A percentile compares a stretch with the other conserved stretches of the same genome.
phyloP scores from a whole-genome alignment of 2,113 vertebrate species.

The Leptosomus discolor region DNA sequence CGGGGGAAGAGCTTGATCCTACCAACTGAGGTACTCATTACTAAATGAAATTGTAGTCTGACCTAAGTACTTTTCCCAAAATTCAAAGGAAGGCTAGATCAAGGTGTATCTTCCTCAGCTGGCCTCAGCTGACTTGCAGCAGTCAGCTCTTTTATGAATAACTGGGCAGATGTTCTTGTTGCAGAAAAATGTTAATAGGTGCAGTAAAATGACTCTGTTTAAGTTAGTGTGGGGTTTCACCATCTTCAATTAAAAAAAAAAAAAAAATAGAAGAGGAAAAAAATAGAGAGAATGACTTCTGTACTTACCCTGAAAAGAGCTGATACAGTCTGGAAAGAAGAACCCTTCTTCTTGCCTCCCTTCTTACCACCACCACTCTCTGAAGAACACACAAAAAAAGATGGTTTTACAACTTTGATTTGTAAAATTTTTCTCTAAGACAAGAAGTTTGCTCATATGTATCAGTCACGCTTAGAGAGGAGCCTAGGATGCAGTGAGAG shows the following conservation, averaged over 20 bases:
- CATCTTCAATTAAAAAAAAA: background rate
- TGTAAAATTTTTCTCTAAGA: background rate
- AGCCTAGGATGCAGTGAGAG: background rate
- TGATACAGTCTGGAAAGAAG: conserved; percentile 59
- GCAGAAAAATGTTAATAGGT: background rate
- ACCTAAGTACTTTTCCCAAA: background rate
- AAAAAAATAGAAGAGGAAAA: background rate
- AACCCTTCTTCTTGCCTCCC: conserved; percentile 61
- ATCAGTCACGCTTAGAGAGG: background rate
- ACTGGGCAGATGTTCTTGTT: background rate
- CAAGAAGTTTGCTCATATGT: background rate
- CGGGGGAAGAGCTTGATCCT: background rate
- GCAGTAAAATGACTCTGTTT: background rate
- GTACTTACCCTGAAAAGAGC: conserved; percentile 44
- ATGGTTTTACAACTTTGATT: background rate
- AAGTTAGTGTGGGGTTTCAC: background rate
- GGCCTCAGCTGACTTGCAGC: background rate
- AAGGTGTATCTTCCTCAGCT: background rate
- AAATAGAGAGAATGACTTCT: background rate
- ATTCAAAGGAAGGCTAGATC: background rate
- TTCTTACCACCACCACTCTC: conserved; percentile 57
- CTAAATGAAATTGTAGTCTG: background rate
- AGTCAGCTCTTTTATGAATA: background rate
- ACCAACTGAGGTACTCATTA: background rate
- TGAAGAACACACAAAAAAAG: background rate